Percentiles rank a stretch among this genome's conserved stretches.
Conservation (phyloP, 2,113 vertebrate genomes). For the Cyanoderma ruficeps region DNA sequence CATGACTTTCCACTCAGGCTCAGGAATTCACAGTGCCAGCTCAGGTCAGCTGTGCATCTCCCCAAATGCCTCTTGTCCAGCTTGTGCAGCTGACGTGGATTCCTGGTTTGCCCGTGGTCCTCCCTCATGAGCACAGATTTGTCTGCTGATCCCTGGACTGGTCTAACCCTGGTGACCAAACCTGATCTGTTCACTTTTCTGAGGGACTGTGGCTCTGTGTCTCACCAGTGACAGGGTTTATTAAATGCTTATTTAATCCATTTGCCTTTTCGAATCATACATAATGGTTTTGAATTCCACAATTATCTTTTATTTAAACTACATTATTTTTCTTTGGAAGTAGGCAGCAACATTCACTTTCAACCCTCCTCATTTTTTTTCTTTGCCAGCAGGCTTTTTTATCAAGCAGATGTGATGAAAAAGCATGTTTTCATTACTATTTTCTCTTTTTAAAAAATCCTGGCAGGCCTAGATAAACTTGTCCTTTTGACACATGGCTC, state of each 20-base stretch:
- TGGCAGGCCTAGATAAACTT: conserved; percentile 34
- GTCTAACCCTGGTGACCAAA: not conserved
- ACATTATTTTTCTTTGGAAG: not conserved
- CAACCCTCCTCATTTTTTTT: not conserved
- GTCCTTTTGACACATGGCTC: conserved; percentile 31
- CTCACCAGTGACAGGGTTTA: not conserved
- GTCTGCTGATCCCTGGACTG: not conserved
- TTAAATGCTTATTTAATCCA: not conserved
- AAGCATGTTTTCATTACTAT: not conserved
- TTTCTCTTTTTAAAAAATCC: not conserved
- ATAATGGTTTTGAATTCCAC: not conserved
- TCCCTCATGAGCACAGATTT: not conserved
- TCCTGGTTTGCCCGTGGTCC: not conserved
- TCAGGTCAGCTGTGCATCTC: not conserved
- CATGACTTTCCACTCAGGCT: not conserved
- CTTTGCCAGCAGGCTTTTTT: not conserved
- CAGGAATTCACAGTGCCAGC: no score
- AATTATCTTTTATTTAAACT: not conserved
- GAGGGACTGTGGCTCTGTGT: not conserved
- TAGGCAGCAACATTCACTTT: not conserved
- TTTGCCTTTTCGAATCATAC: not conserved
- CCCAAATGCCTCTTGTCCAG: no score
- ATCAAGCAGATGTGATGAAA: not conserved
- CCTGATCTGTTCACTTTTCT: not conserved
- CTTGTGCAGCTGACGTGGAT: not conserved